phyloP scores from a whole-genome alignment of 2,888 invertebrate species.

The Diachrysia chrysitis region DNA sequence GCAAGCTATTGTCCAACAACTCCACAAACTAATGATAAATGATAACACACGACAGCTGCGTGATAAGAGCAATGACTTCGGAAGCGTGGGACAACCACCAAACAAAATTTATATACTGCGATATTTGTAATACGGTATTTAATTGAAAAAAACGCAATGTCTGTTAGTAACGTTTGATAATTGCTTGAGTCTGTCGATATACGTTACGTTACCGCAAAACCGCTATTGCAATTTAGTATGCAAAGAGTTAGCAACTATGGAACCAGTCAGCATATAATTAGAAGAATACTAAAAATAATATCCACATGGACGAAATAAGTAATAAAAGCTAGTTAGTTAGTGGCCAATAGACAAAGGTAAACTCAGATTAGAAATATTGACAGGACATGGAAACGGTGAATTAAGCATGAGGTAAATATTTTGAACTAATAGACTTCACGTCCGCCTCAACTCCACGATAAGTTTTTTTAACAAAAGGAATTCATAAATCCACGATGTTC shows the following conservation, averaged over 20 bases:
- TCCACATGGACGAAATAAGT: too few species aligned
- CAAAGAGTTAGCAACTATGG: too few species aligned
- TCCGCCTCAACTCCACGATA: too few species aligned
- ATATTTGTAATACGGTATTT: conserved; percentile 15
- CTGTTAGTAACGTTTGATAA: conserved; percentile 9
- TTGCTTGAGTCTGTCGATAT: neutral
- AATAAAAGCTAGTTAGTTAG: too few species aligned
- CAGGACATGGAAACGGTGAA: too few species aligned
- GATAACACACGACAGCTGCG: conserved; percentile 44
- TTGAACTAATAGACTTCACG: too few species aligned
- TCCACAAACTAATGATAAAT: conserved; percentile 4
- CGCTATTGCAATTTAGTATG: too few species aligned
- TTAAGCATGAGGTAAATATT: too few species aligned
- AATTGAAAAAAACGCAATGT: conserved; percentile 18
- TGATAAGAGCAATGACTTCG: conserved; percentile 47
- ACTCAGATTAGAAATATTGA: too few species aligned
- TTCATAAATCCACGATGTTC: neutral
- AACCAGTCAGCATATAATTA: too few species aligned
- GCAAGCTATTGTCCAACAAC: neutral
- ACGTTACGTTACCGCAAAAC: neutral
- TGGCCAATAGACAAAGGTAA: too few species aligned
- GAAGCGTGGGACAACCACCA: conserved; percentile 33
- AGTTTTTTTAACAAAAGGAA: neutral
- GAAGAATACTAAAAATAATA: too few species aligned
- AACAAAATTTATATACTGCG: conserved; percentile 17